These are phyloP conservation scores for Bryconaethiops microstoma DNA, from an alignment of 2,797 vertebrate genomes.

Conservation along the genomic window DNA sequence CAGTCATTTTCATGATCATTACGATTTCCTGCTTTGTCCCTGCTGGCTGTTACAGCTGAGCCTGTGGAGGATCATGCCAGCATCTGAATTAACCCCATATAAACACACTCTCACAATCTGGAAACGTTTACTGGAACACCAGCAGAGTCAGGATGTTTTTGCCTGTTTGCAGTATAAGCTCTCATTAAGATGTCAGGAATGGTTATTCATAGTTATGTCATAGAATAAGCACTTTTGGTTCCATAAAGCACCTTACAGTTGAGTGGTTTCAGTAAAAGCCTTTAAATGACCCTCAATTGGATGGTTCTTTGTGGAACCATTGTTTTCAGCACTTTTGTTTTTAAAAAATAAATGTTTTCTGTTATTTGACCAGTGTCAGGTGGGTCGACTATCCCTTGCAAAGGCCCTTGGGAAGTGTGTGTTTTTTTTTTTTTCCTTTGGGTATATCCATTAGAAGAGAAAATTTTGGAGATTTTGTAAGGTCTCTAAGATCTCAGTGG, in stretches of 20 bases:
- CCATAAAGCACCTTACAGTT: background rate
- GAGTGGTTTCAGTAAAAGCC: background rate
- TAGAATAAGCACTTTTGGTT: background rate
- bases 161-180: background rate
- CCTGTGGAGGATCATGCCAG: background rate
- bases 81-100: constrained; percentile 6
- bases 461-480: too few relatives aligned
- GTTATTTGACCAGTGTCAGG: too few relatives aligned
- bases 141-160: background rate
- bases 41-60: constrained; percentile 23
- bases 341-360: too few relatives aligned
- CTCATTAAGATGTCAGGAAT: background rate
- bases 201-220: background rate
- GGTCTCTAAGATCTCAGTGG: too few relatives aligned
- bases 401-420: background rate
- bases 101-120: constrained; percentile 14
- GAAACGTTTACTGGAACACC: background rate
- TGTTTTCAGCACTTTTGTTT: too few relatives aligned
- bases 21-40: constrained; percentile 10
- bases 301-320: background rate
- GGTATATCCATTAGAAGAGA: too few relatives aligned
- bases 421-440: background rate
- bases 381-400: too few relatives aligned
- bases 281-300: too few relatives aligned
- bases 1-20: constrained; percentile 23